These are phyloP conservation scores for Amazona guildingii DNA, from an alignment of 2,113 vertebrate genomes.

Conservation along the genomic window DNA sequence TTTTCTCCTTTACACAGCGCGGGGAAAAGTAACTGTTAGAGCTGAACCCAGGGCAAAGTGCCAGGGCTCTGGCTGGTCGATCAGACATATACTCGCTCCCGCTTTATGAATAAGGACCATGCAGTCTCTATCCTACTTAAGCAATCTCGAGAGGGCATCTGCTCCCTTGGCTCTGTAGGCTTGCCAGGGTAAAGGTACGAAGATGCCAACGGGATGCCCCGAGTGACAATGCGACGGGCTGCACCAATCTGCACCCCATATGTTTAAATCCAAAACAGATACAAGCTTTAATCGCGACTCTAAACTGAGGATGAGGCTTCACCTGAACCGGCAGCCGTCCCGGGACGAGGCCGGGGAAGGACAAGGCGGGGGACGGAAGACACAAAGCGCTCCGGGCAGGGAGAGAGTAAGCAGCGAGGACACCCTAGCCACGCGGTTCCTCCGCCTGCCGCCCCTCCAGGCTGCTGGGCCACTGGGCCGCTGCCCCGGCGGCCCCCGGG, in stretches of 20 bases:
- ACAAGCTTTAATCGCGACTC: accelerated
- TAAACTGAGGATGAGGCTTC: not conserved
- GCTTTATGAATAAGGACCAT: accelerated
- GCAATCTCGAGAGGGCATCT: not conserved
- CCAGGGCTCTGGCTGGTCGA: not conserved
- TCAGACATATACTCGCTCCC: accelerated
- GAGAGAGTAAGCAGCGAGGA: not conserved
- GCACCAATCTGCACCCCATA: not conserved
- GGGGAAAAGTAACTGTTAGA: not conserved
- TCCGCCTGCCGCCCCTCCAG: not conserved
- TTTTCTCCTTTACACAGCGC: not conserved
- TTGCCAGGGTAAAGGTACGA: not conserved
- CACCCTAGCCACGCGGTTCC: not conserved
- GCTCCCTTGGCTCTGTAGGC: not conserved
- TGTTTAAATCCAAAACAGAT: accelerated
- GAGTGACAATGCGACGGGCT: accelerated
- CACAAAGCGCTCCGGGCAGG: not conserved
- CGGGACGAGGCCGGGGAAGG: not conserved
- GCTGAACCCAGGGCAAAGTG: not conserved
- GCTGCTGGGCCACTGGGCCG: not conserved
- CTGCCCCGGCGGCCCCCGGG: not conserved
- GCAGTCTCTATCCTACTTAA: accelerated
- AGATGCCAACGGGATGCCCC: not conserved
- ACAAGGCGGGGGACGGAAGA: not conserved
- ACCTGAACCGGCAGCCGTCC: accelerated